Evolutionary conservation across 2,888 invertebrate genomes (phyloP).

Genomic region (Heliconius ismenius): DNA sequence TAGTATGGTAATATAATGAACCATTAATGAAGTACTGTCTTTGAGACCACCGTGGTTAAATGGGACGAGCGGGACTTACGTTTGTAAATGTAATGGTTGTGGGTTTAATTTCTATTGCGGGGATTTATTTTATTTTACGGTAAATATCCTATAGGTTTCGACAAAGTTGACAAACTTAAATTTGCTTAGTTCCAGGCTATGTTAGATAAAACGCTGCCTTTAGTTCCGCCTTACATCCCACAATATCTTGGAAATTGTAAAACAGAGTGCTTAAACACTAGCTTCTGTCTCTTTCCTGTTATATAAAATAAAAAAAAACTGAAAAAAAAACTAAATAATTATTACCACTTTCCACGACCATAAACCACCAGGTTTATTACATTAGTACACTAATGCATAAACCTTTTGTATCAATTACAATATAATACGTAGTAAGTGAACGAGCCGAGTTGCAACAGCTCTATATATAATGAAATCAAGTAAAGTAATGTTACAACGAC

Average conservation of each 20-base stretch:
- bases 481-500: not conserved
- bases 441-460: not conserved
- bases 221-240: not conserved
- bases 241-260: too few species aligned
- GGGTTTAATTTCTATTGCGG: not conserved
- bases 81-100: not conserved
- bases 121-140: not conserved
- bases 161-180: too few species aligned
- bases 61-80: not conserved
- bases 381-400: not conserved
- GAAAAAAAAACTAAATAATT: not conserved
- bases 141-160: too few species aligned
- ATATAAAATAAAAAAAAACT: not conserved
- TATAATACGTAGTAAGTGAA: not conserved
- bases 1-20: slow-evolving; percentile 1
- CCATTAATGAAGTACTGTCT: not conserved
- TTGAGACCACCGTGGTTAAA: not conserved
- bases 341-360: not conserved
- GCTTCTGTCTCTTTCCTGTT: not conserved
- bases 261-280: not conserved
- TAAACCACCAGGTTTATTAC: not conserved
- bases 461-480: not conserved
- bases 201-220: not conserved
- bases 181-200: not conserved
- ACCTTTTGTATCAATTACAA: not conserved